A percentile compares a stretch with the other conserved stretches of the same genome.
phyloP scores from a whole-genome alignment of 2,888 invertebrate genomes.

The Elegia similella region DNA sequence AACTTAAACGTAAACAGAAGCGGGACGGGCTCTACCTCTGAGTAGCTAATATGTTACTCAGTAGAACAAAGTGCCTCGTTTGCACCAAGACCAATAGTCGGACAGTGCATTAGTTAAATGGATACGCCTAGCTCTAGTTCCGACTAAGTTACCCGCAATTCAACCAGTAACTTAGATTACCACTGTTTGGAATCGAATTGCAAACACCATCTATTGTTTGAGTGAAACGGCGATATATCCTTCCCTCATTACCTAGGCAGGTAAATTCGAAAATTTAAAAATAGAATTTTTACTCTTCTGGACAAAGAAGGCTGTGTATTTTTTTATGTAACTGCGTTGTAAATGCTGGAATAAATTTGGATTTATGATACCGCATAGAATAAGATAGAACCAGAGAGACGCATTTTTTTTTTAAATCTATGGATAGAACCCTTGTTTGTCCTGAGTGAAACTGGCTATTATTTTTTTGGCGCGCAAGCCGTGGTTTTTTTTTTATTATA shows the following conservation, averaged over 20 bases:
- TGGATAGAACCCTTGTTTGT: too few relatives aligned
- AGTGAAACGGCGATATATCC: not conserved
- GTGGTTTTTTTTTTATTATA: too few relatives aligned
- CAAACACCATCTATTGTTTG: slow-evolving; percentile 54
- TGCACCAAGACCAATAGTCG: slow-evolving; percentile 75
- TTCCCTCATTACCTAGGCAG: not conserved
- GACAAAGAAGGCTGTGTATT: too few relatives aligned
- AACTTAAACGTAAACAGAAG: slow-evolving; percentile 24
- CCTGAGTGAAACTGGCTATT: too few relatives aligned
- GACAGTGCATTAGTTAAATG: slow-evolving; percentile 79
- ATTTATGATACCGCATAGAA: too few relatives aligned
- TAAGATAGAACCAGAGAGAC: too few relatives aligned
- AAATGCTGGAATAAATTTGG: too few relatives aligned
- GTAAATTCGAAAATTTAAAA: too few relatives aligned
- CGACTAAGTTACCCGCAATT: slow-evolving; percentile 70
- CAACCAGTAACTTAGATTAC: slow-evolving; percentile 70
- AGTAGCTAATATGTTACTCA: slow-evolving; percentile 64
- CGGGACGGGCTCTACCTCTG: slow-evolving; percentile 23
- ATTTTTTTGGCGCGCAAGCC: too few relatives aligned
- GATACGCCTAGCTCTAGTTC: slow-evolving; percentile 67
- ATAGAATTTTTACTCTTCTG: too few relatives aligned
- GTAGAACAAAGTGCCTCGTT: slow-evolving; percentile 71
- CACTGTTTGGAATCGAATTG: slow-evolving; percentile 59
- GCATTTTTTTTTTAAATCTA: too few relatives aligned
- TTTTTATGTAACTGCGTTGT: too few relatives aligned